Conservation (phyloP, 1,140 invertebrate genomes). For the Platyscapa corneri region DNA sequence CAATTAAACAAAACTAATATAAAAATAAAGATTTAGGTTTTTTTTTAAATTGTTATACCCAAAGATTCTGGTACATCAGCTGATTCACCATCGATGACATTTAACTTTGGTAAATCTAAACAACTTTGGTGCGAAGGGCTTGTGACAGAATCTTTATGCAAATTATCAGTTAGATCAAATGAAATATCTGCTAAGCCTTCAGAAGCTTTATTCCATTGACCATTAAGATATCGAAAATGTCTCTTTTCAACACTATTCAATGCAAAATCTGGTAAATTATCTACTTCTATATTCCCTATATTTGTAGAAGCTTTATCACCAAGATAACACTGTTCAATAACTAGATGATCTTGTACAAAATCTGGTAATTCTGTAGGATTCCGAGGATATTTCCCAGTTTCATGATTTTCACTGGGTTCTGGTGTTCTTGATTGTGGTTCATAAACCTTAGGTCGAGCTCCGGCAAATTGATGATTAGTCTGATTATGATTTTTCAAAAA, state of each 20-base stretch:
- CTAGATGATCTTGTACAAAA: slow-evolving; percentile 78
- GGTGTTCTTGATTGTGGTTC: slow-evolving; percentile 59
- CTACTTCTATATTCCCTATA: slow-evolving; percentile 63
- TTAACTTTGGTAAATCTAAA: slow-evolving; percentile 63
- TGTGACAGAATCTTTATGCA: slow-evolving; percentile 55
- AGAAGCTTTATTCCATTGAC: slow-evolving; percentile 55
- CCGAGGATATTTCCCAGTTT: slow-evolving; percentile 64
- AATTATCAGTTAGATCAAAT: slow-evolving; percentile 66
- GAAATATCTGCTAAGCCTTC: slow-evolving; percentile 56
- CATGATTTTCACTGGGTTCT: slow-evolving; percentile 51
- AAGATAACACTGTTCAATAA: slow-evolving; percentile 76
- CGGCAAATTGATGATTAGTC: slow-evolving; percentile 72
- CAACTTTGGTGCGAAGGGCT: slow-evolving; percentile 59
- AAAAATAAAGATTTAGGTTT: neutral
- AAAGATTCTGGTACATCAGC: slow-evolving; percentile 59
- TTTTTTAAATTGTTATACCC: slow-evolving; percentile 55
- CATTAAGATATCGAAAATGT: slow-evolving; percentile 56
- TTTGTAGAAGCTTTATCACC: slow-evolving; percentile 61
- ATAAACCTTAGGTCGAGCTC: slow-evolving; percentile 77
- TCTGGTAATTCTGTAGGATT: slow-evolving; percentile 76
- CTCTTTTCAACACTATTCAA: slow-evolving; percentile 66
- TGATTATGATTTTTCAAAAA: slow-evolving; percentile 78
- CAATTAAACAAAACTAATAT: neutral
- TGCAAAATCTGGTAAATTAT: slow-evolving; percentile 75
- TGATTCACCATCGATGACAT: slow-evolving; percentile 52